Evolutionary conservation across 2,113 vertebrate genomes (phyloP), one percentile per base, ranked within the genome.

Genomic region (Solea solea): DNA sequence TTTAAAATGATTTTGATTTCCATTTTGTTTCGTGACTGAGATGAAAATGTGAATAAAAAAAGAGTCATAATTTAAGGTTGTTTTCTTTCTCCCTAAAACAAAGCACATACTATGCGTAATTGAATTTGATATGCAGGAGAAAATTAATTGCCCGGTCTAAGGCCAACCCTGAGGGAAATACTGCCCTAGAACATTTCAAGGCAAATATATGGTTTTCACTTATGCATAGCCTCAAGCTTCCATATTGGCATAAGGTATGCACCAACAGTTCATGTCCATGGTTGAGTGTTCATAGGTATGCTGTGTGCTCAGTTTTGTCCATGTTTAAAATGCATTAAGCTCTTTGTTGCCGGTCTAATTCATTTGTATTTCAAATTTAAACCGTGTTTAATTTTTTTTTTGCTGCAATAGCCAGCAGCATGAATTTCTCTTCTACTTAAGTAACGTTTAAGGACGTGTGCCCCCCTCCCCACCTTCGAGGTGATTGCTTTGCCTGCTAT

Each of bases 401-500:
- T 0, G 0, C 71, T 4, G 40, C 42, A 44, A 21, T 52, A 58
- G 58, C 14, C 8, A 3, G 27, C 48, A 54, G 15, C 52, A 55
- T 15, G 21, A 10, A 59, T 46, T 58, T 59, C 46, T 21, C 12
- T 21, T 39, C 7, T 2, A 7, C 52, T 40, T 42, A 21, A 34
- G 48, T 69, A 41, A 57, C 3, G 49, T 74, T 81, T 71, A 60
- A 68, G 50, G 61, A 41, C 59, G 64, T 74, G 60, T 48, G 12
- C 64, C 66, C 54, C 50, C 44, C 12, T 21, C 46, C 7, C n/a
- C 6, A 25, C 3, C 8, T 1, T 81, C 11, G 12, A 44, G 52
- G 59, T 89, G 91, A 91, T 88, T 89, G 87, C 85, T 74, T 91
- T 28, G 51, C 65, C 72, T 67, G 80, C 85, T 91, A 90, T 91